Base-by-base conservation (phyloP, 2,113 vertebrate genomes). In the Sander lucioperca region DNA sequence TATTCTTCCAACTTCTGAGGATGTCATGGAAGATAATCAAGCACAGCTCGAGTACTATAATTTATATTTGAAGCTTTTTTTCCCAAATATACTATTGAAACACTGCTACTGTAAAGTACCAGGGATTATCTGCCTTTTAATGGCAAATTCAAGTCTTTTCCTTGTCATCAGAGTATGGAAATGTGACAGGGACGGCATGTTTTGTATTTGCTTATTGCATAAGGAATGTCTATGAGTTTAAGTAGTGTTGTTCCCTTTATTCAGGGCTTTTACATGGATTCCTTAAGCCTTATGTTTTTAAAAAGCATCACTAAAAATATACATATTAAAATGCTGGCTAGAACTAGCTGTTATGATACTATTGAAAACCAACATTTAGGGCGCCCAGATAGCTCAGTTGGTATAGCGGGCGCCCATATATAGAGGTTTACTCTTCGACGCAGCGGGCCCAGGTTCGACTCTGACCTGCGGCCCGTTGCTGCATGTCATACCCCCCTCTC, bases 81-180 rank as follows among this genome's bases (percentile, higher is more conserved):
- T 39, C 10, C 39, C 45, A 63, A 79, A 77, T 45, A 61, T 16
- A 56, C 33, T 10, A 18, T 48, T 18, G 15, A 68, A 39, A 59
- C 53, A 6, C 21, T 0, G 12, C 43, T 45, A 11, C 45, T 58
- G 39, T 69, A 21, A 83, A 56, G 21, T 50, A 58, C 18, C n/a
- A 48, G 54, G 48, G 53, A 39, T 23, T 65, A 65, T 19, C 59
- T 43, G 66, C 63, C 67, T 3, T 1, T 36, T 56, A 9, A 56
- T 74, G 56, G 43, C 47, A 25, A 83, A 63, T 81, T 82, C 71
- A 58, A 61, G 64, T 72, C 10, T 84, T 88, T 33, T 65, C 57
- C 36, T 77, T 25, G 39, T 66, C 19, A 19, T 30, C 13, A 25
- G 33, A 11, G 43, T 59, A 16, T 73, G 36, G 2, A 81, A 79